Evolutionary conservation across 2,888 invertebrate genomes (phyloP), one percentile per base, ranked within the genome.

Genomic region (Calameuta idolon): DNA sequence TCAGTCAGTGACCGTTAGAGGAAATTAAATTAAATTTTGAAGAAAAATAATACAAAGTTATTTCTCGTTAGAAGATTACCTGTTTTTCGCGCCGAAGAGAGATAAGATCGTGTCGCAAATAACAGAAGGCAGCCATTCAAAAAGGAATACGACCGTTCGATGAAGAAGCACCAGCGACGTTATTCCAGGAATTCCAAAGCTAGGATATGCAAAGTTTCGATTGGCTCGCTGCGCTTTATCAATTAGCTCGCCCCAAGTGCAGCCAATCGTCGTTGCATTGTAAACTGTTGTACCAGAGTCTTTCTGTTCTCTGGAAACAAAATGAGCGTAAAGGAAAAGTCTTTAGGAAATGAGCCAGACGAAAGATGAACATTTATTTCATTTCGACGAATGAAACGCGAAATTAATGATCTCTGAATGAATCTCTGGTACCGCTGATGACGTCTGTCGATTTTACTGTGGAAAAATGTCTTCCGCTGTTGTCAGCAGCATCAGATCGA

Each of bases 101-200:
- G 76, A 76, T 30, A 89, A 80, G 69, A 86, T 76, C 37, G 77
- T 79, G 81, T 90, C 90, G 79, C 89, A 87, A n/a, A 89, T 69
- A 55, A 82, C 71, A 73, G 88, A 87, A 69, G 90, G 90, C 75
- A 90, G 76, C 89, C 89, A 90, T 81, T 90, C 90, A 35, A 89
- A 80, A 1, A 90, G 77, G 31, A 87, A 76, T 23, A 90, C 86
- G 73, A 88, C 77, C 31, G 86, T 79, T 85, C 88, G 88, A 77
- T 89, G 83, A 34, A 88, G 40, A 75, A 81, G n/a, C 4, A 35
- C 76, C 69, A 82, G 79, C 15, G 87, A 84, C 31, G 88, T 89
- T 79, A 90, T 89, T 35, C 90, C 90, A 33, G 85, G 85, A 71
- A 89, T 75, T 34, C 88, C 86, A 69, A 90, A 90, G n/a, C 85